Conservation (phyloP, 2,888 invertebrate genomes). For the Dendrolimus pini region DNA sequence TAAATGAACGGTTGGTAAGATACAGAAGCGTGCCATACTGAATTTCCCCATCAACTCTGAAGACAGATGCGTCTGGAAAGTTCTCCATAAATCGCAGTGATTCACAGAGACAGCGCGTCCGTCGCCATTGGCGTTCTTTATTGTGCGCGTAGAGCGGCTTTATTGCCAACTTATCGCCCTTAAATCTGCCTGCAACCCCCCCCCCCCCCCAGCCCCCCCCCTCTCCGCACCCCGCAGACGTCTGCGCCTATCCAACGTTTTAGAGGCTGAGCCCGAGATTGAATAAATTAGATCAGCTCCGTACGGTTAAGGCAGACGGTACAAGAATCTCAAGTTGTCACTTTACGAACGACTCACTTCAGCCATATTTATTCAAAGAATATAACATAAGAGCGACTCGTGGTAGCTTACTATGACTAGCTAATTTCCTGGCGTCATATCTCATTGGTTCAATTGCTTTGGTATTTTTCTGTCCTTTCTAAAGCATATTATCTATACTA, state of each 20-base stretch:
- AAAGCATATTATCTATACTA: no score
- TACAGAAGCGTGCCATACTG: no score
- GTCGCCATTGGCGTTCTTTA: neutral
- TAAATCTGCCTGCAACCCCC: neutral
- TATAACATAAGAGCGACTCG: no score
- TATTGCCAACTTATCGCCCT: neutral
- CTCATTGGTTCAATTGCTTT: no score
- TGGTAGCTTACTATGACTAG: no score
- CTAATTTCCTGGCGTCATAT: no score
- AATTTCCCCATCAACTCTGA: neutral
- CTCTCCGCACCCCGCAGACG: neutral
- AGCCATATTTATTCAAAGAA: no score
- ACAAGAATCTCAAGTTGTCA: no score
- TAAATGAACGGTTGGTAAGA: no score
- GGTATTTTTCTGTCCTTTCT: no score
- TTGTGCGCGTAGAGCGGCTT: neutral
- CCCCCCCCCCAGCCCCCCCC: neutral
- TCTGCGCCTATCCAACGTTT: neutral
- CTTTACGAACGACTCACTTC: no score
- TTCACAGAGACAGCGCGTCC: neutral
- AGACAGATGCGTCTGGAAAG: neutral
- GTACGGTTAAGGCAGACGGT: neutral
- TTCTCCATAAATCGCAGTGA: neutral
- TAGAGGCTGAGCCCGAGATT: neutral
- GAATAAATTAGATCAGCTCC: neutral